Evolutionary conservation across 2,113 vertebrate genomes (phyloP).

Genomic region (Mirza zaza): DNA sequence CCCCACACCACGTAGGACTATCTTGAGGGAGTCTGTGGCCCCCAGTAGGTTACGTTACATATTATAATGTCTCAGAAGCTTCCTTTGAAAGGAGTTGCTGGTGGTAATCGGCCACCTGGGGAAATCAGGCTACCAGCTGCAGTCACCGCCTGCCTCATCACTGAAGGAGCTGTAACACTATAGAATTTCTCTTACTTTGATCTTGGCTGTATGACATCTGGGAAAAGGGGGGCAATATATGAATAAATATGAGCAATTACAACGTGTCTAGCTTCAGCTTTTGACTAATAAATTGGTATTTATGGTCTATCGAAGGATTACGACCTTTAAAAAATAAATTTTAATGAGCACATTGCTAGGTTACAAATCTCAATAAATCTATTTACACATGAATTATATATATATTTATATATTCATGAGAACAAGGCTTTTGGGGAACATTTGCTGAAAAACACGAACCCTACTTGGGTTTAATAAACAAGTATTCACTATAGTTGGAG

Average conservation of each 20-base stretch:
- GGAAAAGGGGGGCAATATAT: not conserved
- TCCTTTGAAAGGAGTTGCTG: slow-evolving; percentile 38
- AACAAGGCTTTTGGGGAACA: slow-evolving; percentile 61
- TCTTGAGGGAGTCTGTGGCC: not conserved
- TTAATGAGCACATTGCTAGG: slow-evolving; percentile 59
- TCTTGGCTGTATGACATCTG: not conserved
- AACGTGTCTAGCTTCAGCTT: slow-evolving; percentile 39
- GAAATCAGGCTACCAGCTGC: not conserved
- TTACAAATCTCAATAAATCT: slow-evolving; percentile 63
- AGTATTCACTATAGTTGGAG: slow-evolving; percentile 1
- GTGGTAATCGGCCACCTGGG: not conserved
- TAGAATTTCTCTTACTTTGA: not conserved
- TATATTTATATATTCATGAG: slow-evolving; percentile 67
- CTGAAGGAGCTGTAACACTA: not conserved
- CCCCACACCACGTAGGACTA: not conserved
- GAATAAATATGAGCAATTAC: slow-evolving; percentile 43
- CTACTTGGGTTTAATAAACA: slow-evolving; percentile 49
- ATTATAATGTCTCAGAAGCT: not conserved
- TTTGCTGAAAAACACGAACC: slow-evolving; percentile 48
- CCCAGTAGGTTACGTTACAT: not conserved
- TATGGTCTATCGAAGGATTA: slow-evolving; percentile 51
- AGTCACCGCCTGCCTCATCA: not conserved
- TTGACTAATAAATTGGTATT: slow-evolving; percentile 62
- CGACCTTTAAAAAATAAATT: slow-evolving; percentile 63
- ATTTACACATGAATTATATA: slow-evolving; percentile 56